Evolutionary conservation across 2,113 vertebrate species (phyloP), one percentile per base, ranked within the genome.

Genomic region (Lycaon pictus): DNA sequence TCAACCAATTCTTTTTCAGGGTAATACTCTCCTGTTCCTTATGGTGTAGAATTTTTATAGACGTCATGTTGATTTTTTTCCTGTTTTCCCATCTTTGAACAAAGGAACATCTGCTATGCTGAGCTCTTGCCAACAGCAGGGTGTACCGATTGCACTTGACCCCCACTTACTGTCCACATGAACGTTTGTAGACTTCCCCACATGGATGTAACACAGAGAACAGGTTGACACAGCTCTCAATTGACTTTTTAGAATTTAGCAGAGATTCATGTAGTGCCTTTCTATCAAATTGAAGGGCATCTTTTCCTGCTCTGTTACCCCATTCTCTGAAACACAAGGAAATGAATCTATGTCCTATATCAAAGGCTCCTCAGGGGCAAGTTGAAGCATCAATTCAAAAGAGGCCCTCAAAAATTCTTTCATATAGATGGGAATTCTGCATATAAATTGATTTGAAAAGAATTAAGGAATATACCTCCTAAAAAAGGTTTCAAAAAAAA

Each of bases 91-190:
- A 84, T 94, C 74, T 53, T 92, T 84, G 53, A 92, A 97, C 95
- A 98, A 97, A 97, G 69, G 69, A 93, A 95, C 94, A 97, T 97
- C 93, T 95, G 93, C 85, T 92, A 27, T 29, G 58, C 84, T 81
- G 93, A 79, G 74, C 23, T 48, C 58, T 71, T 76, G 88, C 88
- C 74, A 95, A 71, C 74, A 85, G 88, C 88, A 71, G 93, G 90
- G 32, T 74, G 17, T 55, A 48, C 29, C 20, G 5, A 71, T 56
- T 90, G 74, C 63, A 88, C 32, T 97, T 96, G 97, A 96, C 84
- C 80, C 62, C 62, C 63, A 88, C 80, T 95, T 96, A 81, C 69
- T 87, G 90, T 83, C 67, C 43, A 60, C 69, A 60, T 55, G 95
- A 96, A 80, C 0, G 0, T 84, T 84, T 76, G 35, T 69, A 80